Base-by-base conservation (phyloP, 2,888 invertebrate genomes). In the Diadromus collaris region DNA sequence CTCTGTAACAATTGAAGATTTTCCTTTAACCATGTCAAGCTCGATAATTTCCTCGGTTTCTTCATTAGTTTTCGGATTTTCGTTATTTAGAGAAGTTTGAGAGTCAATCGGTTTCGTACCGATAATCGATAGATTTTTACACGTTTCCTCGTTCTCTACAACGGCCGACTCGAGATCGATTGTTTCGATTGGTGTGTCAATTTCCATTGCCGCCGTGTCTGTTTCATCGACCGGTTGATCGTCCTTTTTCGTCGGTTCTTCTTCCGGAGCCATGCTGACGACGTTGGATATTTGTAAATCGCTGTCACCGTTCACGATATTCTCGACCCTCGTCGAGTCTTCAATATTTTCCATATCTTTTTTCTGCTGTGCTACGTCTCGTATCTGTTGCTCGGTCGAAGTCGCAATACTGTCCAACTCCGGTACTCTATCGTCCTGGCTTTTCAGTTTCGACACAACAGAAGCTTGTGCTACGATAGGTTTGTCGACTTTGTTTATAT, bases 1-100 rank as follows among this genome's bases (percentile, higher is more conserved):
- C 69, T 85, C 85, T 85, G 85, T 79, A 85, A 85, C 84, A 84
- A 81, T 82, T 75, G 80, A 85, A 83, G 79, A 78, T 77, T 81
- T 75, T 78, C 70, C 79, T 83, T 84, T 84, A 84, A 77, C 78
- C 68, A 56, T 69, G 48, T 61, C 64, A 38, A 27, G 63, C 51
- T 54, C 51, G 38, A 64, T 16, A 65, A 65, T 21, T 16, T 80
- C 74, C 63, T 67, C 16, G 32, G 13, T 46, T 44, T 44, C 32
- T 41, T 73, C 71, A 27, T 27, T 69, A 64, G 71, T 41, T 70
- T 34, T 56, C 21, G 69, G 21, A 21, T 38, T 72, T 44, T 54
- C 46, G 32, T 63, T 51, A 29, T 56, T 58, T 56, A 58, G 44
- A 56, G 58, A 21, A 24, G 67, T 46, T 58, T 41, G 46, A 4